A percentile compares a stretch with the other conserved stretches of the same genome.
Evolutionary conservation across 2,113 vertebrate genomes (phyloP).

Genomic region (Picathartes gymnocephalus): DNA sequence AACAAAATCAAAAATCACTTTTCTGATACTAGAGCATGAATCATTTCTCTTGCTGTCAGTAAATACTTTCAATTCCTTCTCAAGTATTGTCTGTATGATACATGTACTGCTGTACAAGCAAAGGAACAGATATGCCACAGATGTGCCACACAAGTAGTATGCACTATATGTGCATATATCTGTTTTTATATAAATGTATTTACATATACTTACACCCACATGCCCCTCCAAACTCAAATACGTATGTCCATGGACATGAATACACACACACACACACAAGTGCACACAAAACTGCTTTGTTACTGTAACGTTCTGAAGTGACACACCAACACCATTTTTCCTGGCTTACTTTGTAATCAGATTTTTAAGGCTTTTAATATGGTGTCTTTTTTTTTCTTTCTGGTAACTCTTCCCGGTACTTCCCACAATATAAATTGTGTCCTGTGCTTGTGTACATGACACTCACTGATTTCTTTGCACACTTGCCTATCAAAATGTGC

Average conservation of each 20-base stretch:
- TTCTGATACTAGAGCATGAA: background rate
- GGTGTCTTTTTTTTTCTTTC: background rate
- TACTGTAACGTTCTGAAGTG: background rate
- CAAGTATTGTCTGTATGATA: background rate
- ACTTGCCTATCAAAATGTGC: background rate
- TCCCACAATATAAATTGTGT: background rate
- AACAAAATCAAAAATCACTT: background rate
- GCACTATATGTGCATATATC: background rate
- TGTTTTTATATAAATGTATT: background rate
- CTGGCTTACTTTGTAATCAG: background rate
- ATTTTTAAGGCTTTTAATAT: background rate
- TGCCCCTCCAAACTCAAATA: background rate
- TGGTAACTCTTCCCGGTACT: background rate
- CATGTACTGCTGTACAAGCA: background rate
- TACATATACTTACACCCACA: background rate
- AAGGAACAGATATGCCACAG: background rate
- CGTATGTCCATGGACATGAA: fast-evolving
- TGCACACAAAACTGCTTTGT: background rate
- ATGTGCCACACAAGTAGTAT: background rate
- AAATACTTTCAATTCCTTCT: background rate
- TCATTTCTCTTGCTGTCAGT: background rate
- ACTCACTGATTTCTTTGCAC: background rate
- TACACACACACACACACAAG: background rate
- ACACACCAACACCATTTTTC: background rate
- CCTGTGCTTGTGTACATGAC: background rate